A percentile compares a stretch with the other conserved stretches of the same genome.
These are phyloP conservation scores for Epiperipatus broadwayi DNA, from an alignment of 2,888 invertebrate species.

Conservation along the genomic window DNA sequence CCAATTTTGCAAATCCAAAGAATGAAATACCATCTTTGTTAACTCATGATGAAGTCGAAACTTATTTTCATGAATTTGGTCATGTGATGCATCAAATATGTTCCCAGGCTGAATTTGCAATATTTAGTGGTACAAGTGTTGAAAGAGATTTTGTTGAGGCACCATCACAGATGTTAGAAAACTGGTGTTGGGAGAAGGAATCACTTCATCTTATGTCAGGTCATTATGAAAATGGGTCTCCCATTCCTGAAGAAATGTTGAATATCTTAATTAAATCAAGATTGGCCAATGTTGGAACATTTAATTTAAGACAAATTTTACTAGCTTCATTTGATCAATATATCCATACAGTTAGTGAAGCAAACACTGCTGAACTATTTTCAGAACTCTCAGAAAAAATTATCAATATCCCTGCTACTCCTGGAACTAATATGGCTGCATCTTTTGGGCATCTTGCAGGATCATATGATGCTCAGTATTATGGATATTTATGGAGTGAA, in stretches of 20 bases:
- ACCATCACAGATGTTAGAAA: conserved; percentile 35
- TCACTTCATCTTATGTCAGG: conserved; percentile 30
- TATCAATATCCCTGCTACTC: conserved; percentile 29
- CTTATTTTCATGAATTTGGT: conserved; percentile 36
- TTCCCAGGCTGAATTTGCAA: conserved; percentile 27
- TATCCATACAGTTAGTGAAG: conserved; percentile 27
- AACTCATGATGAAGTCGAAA: conserved; percentile 34
- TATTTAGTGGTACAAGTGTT: conserved; percentile 32
- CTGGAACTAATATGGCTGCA: conserved; percentile 33
- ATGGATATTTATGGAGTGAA: conserved; percentile 34
- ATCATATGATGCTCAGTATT: conserved; percentile 35
- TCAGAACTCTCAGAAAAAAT: conserved; percentile 26
- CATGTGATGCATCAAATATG: conserved; percentile 36
- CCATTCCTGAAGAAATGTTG: conserved; percentile 30
- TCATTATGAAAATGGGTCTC: conserved; percentile 26
- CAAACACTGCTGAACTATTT: conserved; percentile 27
- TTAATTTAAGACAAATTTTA: conserved; percentile 32
- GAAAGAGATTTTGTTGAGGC: conserved; percentile 36
- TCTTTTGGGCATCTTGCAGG: conserved; percentile 34
- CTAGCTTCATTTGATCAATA: conserved; percentile 33
- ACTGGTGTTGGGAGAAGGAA: conserved; percentile 35
- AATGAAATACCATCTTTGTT: conserved; percentile 31
- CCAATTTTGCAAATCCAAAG: conserved; percentile 34
- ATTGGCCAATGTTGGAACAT: conserved; percentile 31
- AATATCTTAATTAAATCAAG: conserved; percentile 29